Base-by-base conservation (phyloP, 2,888 invertebrate species). In the Apamea monoglypha region DNA sequence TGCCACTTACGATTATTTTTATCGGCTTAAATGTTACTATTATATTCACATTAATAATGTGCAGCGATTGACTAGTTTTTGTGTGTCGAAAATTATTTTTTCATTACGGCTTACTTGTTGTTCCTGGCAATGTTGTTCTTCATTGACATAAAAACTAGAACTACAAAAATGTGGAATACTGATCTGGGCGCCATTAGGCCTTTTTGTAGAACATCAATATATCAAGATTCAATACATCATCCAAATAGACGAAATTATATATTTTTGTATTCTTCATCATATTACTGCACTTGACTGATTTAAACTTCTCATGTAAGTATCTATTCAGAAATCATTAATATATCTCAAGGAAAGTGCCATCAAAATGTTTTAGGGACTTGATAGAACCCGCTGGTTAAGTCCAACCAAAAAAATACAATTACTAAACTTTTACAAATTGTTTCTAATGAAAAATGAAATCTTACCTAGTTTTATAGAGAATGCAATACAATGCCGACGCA, bases 1-100 rank as follows among this genome's bases (percentile, higher is more conserved):
- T 91, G 83, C 92, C 91, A 91, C 90, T 91, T 91, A 89, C 88
- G 91, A 92, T 92, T 89, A 91, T 88, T 82, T 91, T 91, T 90
- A 92, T 90, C 91, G 81, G 88, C 82, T 82, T 86, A 84, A 86
- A 88, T 88, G 78, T 74, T 87, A 81, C 87, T 90, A 90, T 90
- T 89, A 89, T 90, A 90, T 90, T 90, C 91, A 90, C 89, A 90
- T 91, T 89, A 87, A 89, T 89, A 87, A 88, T 76, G 69, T 75
- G 64, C 47, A 70, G 29, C 67, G 82, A 89, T 88, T 77, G 79
- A 77, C 72, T 78, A 77, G 74, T 72, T 81, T 81, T 81, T 78
- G 74, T 78, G 56, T 74, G 56, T 73, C 72, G 59, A 79, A 76
- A 80, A 86, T 86, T 71, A 78, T 68, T 86, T 82, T 88, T 88